Evolutionary conservation across 92 coral and sea anemone genomes (phyloP).

Genomic region (Umimayanthus kanabou): DNA sequence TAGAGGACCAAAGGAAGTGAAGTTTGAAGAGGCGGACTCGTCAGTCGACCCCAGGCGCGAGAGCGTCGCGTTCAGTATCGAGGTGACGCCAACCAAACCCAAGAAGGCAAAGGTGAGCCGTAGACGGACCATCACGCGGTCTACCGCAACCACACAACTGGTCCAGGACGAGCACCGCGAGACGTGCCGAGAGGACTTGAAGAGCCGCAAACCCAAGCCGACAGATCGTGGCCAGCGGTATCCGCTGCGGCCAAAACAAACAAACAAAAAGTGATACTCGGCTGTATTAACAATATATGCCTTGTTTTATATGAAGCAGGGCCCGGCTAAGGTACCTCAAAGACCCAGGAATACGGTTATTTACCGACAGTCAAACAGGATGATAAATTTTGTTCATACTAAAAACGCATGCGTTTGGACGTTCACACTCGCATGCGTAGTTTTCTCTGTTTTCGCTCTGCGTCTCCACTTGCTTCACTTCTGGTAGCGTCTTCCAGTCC

Average conservation of each 20-base stretch:
- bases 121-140: slow-evolving; percentile 78
- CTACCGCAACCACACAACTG: slow-evolving; percentile 68
- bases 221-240: slow-evolving; percentile 41
- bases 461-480: too few relatives aligned
- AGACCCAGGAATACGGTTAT: too few relatives aligned
- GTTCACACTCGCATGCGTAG: too few relatives aligned
- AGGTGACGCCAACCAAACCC: slow-evolving; percentile 75
- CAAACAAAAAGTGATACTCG: slow-evolving; percentile 40
- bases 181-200: slow-evolving; percentile 52
- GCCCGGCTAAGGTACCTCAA: too few relatives aligned
- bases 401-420: too few relatives aligned
- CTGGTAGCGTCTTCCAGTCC: too few relatives aligned
- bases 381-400: too few relatives aligned
- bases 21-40: slow-evolving; percentile 12
- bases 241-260: slow-evolving; percentile 64
- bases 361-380: too few relatives aligned
- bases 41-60: slow-evolving; percentile 57
- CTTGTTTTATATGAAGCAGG: too few relatives aligned
- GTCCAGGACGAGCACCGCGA: slow-evolving; percentile 57
- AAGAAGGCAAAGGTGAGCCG: slow-evolving; percentile 54
- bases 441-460: too few relatives aligned
- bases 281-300: neutral
- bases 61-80: slow-evolving; percentile 80
- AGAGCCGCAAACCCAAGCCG: slow-evolving; percentile 36
- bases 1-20: slow-evolving; percentile 22